These are phyloP conservation scores for Pristionchus fissidentatus DNA, from an alignment of 2,888 invertebrate genomes.

Conservation along the genomic window DNA sequence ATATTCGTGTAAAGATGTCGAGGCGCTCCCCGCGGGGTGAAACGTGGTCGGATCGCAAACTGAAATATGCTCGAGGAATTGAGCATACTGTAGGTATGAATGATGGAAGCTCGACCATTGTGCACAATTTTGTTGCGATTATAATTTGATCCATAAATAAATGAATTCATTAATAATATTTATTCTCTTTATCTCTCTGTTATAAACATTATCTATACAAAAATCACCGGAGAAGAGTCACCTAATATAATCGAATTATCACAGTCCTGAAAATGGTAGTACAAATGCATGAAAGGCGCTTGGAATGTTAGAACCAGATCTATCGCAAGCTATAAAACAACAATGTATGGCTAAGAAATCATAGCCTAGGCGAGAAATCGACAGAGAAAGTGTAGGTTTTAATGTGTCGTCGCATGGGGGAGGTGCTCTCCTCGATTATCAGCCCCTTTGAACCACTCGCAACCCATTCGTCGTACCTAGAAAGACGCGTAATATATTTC, in stretches of 20 bases:
- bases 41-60: slow-evolving; percentile 35
- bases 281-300: background rate
- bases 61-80: background rate
- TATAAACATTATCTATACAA: background rate
- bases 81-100: background rate
- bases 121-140: no score
- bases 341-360: background rate
- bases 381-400: slow-evolving; percentile 24
- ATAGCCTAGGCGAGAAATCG: slow-evolving; percentile 15
- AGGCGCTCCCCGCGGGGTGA: background rate
- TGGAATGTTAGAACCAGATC: no score
- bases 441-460: slow-evolving; percentile 49
- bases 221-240: background rate
- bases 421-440: background rate
- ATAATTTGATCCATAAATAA: no score
- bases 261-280: background rate
- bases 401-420: background rate
- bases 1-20: background rate
- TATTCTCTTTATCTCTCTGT: background rate
- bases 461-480: slow-evolving; percentile 50
- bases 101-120: slow-evolving; percentile 2
- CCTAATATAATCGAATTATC: background rate
- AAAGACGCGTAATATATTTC: background rate
- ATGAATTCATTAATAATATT: background rate
- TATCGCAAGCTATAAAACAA: background rate